These are phyloP conservation scores for Piscicola geometra DNA, from an alignment of 2,888 invertebrate species.

Conservation along the genomic window DNA sequence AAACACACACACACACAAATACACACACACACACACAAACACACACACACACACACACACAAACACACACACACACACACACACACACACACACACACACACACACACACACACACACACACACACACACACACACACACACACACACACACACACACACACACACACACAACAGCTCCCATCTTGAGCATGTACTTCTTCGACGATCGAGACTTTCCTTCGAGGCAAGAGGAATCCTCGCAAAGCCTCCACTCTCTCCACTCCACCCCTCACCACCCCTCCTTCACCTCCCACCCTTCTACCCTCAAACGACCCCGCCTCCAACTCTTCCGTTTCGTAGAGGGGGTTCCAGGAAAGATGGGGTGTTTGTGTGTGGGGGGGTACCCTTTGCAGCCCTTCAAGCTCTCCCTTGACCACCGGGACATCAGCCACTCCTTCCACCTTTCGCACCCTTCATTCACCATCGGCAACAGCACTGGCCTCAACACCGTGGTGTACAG, in stretches of 20 bases:
- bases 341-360: slow-evolving; percentile 35
- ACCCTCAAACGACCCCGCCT: background rate
- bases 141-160: background rate
- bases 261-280: background rate
- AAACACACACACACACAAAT: no score
- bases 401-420: slow-evolving; percentile 35
- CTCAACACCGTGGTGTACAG: slow-evolving; percentile 22
- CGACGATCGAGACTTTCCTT: background rate
- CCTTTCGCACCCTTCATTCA: background rate
- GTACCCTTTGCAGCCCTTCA: slow-evolving; percentile 38
- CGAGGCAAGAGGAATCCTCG: background rate
- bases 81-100: no score
- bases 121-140: no score
- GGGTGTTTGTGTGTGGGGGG: slow-evolving; percentile 37
- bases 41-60: no score
- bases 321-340: slow-evolving; percentile 34
- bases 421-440: slow-evolving; percentile 33
- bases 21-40: no score
- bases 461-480: slow-evolving; percentile 20
- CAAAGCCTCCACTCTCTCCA: background rate
- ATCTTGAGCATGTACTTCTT: background rate
- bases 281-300: background rate
- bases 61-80: no score
- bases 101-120: no score
- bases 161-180: no score